phyloP scores from a whole-genome alignment of 2,113 vertebrate genomes.

The Planiliza haematocheilus region DNA sequence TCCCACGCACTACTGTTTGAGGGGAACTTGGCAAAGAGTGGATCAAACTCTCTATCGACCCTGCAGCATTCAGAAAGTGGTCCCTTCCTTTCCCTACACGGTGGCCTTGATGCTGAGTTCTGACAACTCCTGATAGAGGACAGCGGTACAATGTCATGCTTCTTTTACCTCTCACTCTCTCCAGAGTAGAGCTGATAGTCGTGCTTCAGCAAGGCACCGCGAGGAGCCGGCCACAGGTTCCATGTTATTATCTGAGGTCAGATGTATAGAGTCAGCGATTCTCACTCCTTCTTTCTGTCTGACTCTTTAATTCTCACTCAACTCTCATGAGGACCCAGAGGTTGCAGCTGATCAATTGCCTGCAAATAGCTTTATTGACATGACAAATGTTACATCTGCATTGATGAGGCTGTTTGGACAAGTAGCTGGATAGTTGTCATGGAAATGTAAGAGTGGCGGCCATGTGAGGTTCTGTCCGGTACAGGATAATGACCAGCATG shows the following conservation, averaged over 20 bases:
- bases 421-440: constrained; percentile 28
- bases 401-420: constrained; percentile 62
- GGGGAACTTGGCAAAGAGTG: constrained; percentile 11
- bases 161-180: constrained; percentile 64
- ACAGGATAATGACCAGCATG: too few species aligned
- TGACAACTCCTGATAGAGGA: constrained; percentile 48
- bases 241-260: constrained; percentile 75
- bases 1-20: background rate
- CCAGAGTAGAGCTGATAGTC: constrained; percentile 47
- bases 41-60: background rate
- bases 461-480: constrained; percentile 29
- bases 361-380: constrained; percentile 82
- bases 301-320: constrained; percentile 47
- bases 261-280: constrained; percentile 66
- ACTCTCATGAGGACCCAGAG: constrained; percentile 37
- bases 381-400: constrained; percentile 77
- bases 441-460: background rate
- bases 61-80: constrained; percentile 6
- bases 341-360: constrained; percentile 71
- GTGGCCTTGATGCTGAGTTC: constrained; percentile 36
- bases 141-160: constrained; percentile 43
- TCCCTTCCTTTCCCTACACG: constrained; percentile 6
- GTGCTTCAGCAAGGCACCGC: constrained; percentile 23
- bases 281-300: constrained; percentile 36
- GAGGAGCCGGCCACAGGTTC: constrained; percentile 41